Base-by-base conservation (phyloP, 2,797 vertebrate species). In the Hyperoplus lanceolatus region DNA sequence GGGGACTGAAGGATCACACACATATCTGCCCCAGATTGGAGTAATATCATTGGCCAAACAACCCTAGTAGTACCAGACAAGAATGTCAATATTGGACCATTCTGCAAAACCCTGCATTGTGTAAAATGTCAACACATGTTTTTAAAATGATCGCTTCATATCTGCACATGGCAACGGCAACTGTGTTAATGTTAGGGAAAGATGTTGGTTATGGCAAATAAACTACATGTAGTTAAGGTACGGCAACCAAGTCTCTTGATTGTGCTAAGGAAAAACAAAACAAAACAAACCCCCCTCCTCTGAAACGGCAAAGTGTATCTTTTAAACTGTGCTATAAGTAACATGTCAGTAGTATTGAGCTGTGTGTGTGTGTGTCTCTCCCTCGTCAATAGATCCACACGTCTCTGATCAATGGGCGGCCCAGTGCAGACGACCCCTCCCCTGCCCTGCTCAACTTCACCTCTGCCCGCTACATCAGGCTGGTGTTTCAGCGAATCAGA, bases 391-490 rank as follows among this genome's bases (percentile, higher is more conserved):
- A 99, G 98, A 99, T 99, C 92, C 98, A 99, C 83, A 96, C 97
- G 1, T 99, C 98, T 74, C 80, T 99, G 77, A 97, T 99, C 91
- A 99, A 98, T 51, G 97, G 97, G 8, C 95, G 98, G 16, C 98
- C 98, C 18, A 99, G 97, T 59, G 97, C 97, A 2, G 97, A 99
- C 0, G 97, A 99, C 87, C 98, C 97, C 1, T 98, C 98, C 3
- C 95, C 93, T 0, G 90, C 92, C 16, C 90, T 99, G 55, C 87
- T 99, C 45, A 97, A 97, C 87, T 99, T 98, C 93, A 99, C 98
- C 70, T 97, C 97, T 0, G 97, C 98, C 63, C 97, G 96, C 39
- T 99, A 96, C 74, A 99, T 99, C 92, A 96, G 97, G 75, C 83
- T 99, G 90, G 95, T 96, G 76, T 95, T 99, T 75, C 97, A 97